These are phyloP conservation scores for Australoheros scitulus DNA, from an alignment of 2,113 vertebrate genomes.

Conservation along the genomic window DNA sequence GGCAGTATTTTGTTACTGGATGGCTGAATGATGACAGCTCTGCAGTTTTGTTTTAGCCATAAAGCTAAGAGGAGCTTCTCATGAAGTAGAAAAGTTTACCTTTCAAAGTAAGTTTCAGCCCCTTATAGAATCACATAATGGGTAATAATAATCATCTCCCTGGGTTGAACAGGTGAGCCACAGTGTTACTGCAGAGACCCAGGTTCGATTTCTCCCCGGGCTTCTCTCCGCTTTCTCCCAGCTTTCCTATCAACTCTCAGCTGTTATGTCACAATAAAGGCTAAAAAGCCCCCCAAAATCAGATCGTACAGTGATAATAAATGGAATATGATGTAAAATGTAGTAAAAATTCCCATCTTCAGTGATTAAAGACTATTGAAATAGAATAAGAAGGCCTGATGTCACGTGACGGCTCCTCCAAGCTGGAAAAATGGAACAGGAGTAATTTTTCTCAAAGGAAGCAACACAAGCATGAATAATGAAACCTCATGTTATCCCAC, in stretches of 20 bases:
- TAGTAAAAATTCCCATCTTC: not conserved
- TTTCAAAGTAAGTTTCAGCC: not conserved
- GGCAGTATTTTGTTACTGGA: no score
- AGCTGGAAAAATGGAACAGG: not conserved
- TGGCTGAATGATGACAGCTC: no score
- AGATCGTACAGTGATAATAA: not conserved
- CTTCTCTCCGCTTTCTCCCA: no score
- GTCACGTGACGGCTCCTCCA: not conserved
- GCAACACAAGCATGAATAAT: slow-evolving; percentile 47
- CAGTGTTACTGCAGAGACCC: no score
- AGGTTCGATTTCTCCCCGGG: no score
- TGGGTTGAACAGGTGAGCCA: no score
- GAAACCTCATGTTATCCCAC: slow-evolving; percentile 24
- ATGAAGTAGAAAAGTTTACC: no score
- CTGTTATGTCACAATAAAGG: no score
- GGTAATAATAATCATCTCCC: not conserved
- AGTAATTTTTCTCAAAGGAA: slow-evolving; percentile 43
- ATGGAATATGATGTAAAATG: not conserved
- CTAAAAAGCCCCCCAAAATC: not conserved
- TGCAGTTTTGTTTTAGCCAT: no score
- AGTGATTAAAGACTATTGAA: not conserved
- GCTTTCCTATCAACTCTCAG: no score
- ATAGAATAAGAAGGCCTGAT: not conserved
- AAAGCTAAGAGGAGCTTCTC: no score
- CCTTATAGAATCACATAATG: not conserved